Percentiles rank a stretch among this genome's conserved stretches.
These are phyloP conservation scores for Corythoichthys intestinalis DNA, from an alignment of 2,113 vertebrate genomes.

Conservation along the genomic window DNA sequence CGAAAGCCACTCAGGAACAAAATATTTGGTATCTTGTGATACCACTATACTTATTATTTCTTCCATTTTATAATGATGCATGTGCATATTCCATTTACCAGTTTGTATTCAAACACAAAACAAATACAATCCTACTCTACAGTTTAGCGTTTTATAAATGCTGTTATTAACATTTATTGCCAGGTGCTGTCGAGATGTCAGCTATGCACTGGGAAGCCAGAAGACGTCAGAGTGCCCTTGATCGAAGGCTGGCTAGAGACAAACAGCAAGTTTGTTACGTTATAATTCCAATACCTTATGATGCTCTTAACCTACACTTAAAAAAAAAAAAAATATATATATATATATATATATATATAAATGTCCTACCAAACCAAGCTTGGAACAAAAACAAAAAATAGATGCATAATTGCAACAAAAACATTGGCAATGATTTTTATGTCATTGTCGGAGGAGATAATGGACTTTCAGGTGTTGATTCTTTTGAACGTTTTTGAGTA, in stretches of 20 bases:
- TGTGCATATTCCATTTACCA: background rate
- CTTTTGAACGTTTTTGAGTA: background rate
- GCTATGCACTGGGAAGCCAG: slow-evolving; percentile 74
- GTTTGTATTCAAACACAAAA: background rate
- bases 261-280: slow-evolving; percentile 30
- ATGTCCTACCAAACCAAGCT: background rate
- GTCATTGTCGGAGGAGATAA: background rate
- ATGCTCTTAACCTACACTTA: background rate
- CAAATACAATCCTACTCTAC: background rate
- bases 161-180: background rate
- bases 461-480: background rate
- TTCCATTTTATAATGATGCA: no score
- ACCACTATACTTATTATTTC: no score
- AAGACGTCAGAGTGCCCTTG: slow-evolving; percentile 54
- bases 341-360: background rate
- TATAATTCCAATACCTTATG: background rate
- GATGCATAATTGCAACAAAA: background rate
- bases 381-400: background rate
- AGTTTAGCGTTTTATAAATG: background rate
- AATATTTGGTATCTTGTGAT: no score
- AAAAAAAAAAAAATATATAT: background rate
- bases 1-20: no score
- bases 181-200: slow-evolving; percentile 50
- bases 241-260: slow-evolving; percentile 45
- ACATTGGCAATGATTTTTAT: background rate